Evolutionary conservation across 2,888 invertebrate species (phyloP).

Genomic region (Nemapogon koenigi): DNA sequence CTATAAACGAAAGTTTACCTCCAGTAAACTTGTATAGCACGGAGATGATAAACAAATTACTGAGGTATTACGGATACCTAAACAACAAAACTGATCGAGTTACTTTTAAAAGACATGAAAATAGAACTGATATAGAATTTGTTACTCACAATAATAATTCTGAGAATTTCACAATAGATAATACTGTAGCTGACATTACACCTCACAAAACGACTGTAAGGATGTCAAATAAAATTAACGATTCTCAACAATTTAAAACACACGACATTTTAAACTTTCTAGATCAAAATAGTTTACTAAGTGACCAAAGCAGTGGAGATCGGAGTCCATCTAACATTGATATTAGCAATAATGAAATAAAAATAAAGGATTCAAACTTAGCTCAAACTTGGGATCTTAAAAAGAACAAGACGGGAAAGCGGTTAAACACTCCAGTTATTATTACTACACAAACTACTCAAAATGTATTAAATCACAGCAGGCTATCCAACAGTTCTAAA

Average conservation of each 20-base stretch:
- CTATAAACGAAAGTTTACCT: constrained; percentile 54
- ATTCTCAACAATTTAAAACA: constrained; percentile 25
- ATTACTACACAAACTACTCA: constrained; percentile 21
- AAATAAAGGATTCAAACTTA: background rate
- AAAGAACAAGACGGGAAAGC: constrained; percentile 37
- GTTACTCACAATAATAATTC: constrained; percentile 18
- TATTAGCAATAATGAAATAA: constrained; percentile 2
- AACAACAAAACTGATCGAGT: constrained; percentile 51
- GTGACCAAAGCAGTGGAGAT: background rate
- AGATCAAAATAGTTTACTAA: constrained; percentile 38
- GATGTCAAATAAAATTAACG: constrained; percentile 21
- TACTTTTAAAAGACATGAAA: constrained; percentile 25
- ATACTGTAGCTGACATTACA: background rate
- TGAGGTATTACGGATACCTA: constrained; percentile 51
- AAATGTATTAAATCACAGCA: constrained; percentile 17
- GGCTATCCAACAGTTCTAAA: constrained; percentile 20
- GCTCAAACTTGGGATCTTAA: constrained; percentile 8
- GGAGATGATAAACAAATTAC: constrained; percentile 56
- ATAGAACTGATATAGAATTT: constrained; percentile 16
- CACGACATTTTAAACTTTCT: constrained; percentile 36
- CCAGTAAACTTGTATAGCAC: constrained; percentile 58
- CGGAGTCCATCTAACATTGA: background rate
- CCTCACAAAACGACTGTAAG: constrained; percentile 13
- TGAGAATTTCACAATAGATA: constrained; percentile 13
- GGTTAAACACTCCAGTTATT: constrained; percentile 39